A percentile compares a stretch with the other conserved stretches of the same genome.
phyloP scores from a whole-genome alignment of 2,113 vertebrate genomes.

The Gymnocephalus cernua region DNA sequence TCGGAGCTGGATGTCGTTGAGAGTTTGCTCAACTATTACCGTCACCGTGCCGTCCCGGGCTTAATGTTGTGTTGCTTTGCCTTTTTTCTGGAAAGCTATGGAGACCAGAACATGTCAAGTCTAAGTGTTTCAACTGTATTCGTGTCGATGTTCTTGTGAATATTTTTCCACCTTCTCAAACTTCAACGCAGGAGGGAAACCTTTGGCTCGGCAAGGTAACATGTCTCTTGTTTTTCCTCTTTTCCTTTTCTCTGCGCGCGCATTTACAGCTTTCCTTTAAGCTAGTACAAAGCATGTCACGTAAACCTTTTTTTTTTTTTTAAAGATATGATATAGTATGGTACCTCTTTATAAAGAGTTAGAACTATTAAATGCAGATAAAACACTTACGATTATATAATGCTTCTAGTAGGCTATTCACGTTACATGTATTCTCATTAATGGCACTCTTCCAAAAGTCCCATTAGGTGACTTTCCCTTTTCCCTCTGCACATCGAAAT shows the following conservation, averaged over 20 bases:
- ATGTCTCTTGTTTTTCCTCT: background rate
- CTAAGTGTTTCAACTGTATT: constrained; percentile 22
- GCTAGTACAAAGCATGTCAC: background rate
- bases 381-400: background rate
- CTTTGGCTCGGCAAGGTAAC: constrained; percentile 65
- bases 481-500: background rate
- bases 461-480: constrained; percentile 40
- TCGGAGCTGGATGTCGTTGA: constrained; percentile 34
- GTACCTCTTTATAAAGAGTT: background rate
- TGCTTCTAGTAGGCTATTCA: background rate
- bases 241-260: constrained; percentile 23
- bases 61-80: constrained; percentile 2
- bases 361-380: background rate
- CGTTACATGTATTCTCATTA: background rate
- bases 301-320: too few species aligned
- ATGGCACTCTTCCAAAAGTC: constrained; percentile 43
- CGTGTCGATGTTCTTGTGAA: background rate
- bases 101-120: constrained; percentile 16
- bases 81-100: constrained; percentile 8
- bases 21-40: constrained; percentile 54
- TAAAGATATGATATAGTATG: background rate
- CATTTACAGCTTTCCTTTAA: background rate
- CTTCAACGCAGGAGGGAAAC: constrained; percentile 46
- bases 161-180: constrained; percentile 12
- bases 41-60: constrained; percentile 2